Percentiles rank a stretch among this genome's conserved stretches.
phyloP scores from a whole-genome alignment of 2,888 invertebrate species.

The Eilema sororculum region DNA sequence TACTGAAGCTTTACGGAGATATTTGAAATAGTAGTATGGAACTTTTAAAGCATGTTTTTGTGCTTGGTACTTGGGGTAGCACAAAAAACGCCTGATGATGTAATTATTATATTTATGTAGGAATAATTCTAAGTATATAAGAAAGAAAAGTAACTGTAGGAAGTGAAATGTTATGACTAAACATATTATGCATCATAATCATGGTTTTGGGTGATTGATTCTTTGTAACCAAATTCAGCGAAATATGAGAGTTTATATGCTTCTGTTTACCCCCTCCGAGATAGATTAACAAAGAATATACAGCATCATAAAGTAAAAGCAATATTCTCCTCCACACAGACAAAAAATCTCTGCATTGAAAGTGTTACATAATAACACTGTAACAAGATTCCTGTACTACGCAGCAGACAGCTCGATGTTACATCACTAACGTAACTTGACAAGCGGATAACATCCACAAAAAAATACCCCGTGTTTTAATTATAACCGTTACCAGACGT shows the following conservation, averaged over 20 bases:
- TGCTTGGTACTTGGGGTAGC: background rate
- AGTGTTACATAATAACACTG: constrained; percentile 21
- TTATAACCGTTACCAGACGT: constrained; percentile 48
- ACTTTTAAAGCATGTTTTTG: background rate
- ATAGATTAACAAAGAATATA: background rate
- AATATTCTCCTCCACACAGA: background rate
- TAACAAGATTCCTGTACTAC: constrained; percentile 20
- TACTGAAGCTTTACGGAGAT: background rate
- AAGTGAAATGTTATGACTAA: too few species aligned
- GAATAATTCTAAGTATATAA: too few species aligned
- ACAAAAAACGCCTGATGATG: too few species aligned
- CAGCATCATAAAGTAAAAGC: background rate
- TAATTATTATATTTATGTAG: too few species aligned
- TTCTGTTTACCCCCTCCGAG: background rate
- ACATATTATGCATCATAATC: too few species aligned
- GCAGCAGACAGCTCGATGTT: constrained; percentile 36
- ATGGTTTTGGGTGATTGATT: too few species aligned
- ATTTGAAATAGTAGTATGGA: background rate
- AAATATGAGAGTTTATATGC: background rate
- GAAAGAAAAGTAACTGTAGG: too few species aligned
- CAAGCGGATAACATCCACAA: constrained; percentile 35
- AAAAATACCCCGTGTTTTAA: constrained; percentile 53
- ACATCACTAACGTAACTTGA: constrained; percentile 23
- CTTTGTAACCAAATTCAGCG: too few species aligned
- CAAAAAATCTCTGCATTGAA: background rate